Evolutionary conservation across 1,140 invertebrate species (phyloP).

Genomic region (Papilio glaucus): DNA sequence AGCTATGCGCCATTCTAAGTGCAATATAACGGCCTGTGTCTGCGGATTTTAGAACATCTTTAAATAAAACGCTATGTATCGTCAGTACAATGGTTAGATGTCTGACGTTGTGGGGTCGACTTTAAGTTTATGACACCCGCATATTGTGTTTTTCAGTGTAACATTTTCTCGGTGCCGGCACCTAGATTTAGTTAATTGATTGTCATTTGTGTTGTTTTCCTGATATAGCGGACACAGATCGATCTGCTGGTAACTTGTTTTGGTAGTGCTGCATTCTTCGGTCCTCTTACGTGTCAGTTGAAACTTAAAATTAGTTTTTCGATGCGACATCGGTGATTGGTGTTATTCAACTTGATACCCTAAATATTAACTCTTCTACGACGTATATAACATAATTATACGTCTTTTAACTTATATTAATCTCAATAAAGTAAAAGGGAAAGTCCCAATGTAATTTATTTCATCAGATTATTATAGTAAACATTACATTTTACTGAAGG

Average conservation of each 20-base stretch:
- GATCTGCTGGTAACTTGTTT: slow-evolving; percentile 33
- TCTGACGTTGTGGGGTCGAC: slow-evolving; percentile 52
- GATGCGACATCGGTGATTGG: slow-evolving; percentile 29
- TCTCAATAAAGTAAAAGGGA: not conserved
- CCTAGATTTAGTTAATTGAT: slow-evolving; percentile 62
- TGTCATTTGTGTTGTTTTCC: slow-evolving; percentile 60
- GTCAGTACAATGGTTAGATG: slow-evolving; percentile 60
- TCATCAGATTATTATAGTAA: not conserved
- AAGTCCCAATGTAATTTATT: not conserved
- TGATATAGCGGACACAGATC: slow-evolving; percentile 52
- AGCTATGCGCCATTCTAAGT: slow-evolving; percentile 80
- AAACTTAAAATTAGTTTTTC: slow-evolving; percentile 35
- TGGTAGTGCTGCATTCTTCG: slow-evolving; percentile 19
- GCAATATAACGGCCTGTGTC: slow-evolving; percentile 73
- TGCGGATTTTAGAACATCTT: slow-evolving; percentile 69
- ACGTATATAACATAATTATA: slow-evolving; percentile 3
- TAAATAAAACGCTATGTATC: slow-evolving; percentile 64
- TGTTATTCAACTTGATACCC: slow-evolving; percentile 21
- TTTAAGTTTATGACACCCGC: slow-evolving; percentile 47
- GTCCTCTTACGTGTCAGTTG: slow-evolving; percentile 45
- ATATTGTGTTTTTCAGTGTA: slow-evolving; percentile 61
- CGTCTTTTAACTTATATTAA: not conserved
- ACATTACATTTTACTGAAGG: not conserved
- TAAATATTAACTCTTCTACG: slow-evolving; percentile 37
- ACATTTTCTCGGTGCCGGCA: slow-evolving; percentile 66